A percentile compares a stretch with the other conserved stretches of the same genome.
Conservation (phyloP, 2,888 invertebrate genomes). For the Ophion ventricosus region DNA sequence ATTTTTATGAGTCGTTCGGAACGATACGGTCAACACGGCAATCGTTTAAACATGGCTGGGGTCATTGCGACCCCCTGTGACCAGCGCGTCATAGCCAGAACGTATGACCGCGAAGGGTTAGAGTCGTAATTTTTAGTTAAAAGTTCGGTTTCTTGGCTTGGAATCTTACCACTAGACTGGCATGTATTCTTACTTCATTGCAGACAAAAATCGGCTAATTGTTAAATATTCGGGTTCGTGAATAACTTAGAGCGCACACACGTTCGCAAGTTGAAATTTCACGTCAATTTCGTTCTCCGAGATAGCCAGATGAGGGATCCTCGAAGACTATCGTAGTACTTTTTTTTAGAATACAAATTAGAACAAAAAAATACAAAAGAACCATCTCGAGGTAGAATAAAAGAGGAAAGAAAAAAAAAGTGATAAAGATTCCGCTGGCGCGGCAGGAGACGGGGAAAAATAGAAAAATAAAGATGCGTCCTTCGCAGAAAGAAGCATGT, state of each 20-base stretch:
- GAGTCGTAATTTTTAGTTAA: too few relatives aligned
- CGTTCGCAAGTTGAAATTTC: constrained; percentile 36
- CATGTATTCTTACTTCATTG: too few relatives aligned
- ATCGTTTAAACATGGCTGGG: too few relatives aligned
- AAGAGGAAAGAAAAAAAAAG: constrained; percentile 30
- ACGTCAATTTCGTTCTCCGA: constrained; percentile 20
- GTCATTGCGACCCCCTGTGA: too few relatives aligned
- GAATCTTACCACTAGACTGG: too few relatives aligned
- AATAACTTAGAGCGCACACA: constrained; percentile 32
- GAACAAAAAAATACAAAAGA: constrained; percentile 14
- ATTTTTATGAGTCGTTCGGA: too few relatives aligned
- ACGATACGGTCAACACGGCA: too few relatives aligned
- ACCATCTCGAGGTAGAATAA: constrained; percentile 30
- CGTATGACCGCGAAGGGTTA: too few relatives aligned
- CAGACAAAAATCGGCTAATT: too few relatives aligned
- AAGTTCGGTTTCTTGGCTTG: too few relatives aligned
- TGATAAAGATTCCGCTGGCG: constrained; percentile 8
- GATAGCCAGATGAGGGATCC: constrained; percentile 1
- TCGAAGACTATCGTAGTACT: constrained; percentile 17
- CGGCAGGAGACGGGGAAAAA: constrained; percentile 34
- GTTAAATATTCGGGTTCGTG: too few relatives aligned
- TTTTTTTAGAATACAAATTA: not conserved
- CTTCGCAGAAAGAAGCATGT: constrained; percentile 12
- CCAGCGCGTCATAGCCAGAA: too few relatives aligned
- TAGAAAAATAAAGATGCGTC: constrained; percentile 43